A percentile compares a stretch with the other conserved stretches of the same genome.
These are phyloP conservation scores for Omphaloscelis lunosa DNA, from an alignment of 2,888 invertebrate genomes.

Conservation along the genomic window DNA sequence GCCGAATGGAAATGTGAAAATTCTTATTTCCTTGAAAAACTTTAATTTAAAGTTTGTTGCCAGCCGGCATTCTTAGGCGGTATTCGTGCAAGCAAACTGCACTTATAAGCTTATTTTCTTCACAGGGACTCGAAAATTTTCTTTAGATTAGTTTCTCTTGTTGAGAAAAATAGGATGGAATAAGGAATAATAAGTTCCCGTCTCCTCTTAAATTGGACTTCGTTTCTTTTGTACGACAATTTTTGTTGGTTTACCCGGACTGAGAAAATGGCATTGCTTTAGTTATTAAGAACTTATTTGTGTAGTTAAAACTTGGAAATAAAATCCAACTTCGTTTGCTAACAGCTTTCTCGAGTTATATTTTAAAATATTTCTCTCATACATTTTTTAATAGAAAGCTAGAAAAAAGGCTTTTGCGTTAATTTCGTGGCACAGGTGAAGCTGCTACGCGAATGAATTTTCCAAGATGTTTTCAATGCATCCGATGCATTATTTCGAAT, in stretches of 20 bases:
- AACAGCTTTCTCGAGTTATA: conserved; percentile 58
- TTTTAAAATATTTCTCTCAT: conserved; percentile 52
- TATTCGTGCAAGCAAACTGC: conserved; percentile 87
- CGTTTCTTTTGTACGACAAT: conserved; percentile 79
- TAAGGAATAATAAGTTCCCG: conserved; percentile 88
- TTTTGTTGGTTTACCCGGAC: conserved; percentile 73
- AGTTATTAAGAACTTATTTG: conserved; percentile 78
- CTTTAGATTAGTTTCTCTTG: conserved; percentile 91
- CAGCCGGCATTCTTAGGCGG: conserved; percentile 82
- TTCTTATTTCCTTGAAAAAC: conserved; percentile 84
- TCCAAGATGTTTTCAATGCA: conserved; percentile 64
- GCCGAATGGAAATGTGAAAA: conserved; percentile 75
- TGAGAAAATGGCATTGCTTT: conserved; percentile 75
- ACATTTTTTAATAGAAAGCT: conserved; percentile 54
- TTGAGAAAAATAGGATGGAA: conserved; percentile 88
- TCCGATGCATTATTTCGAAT: conserved; percentile 52
- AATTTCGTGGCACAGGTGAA: conserved; percentile 60
- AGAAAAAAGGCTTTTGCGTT: conserved; percentile 59
- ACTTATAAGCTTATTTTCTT: conserved; percentile 90
- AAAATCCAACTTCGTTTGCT: conserved; percentile 69
- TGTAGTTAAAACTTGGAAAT: conserved; percentile 78
- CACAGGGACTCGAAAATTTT: conserved; percentile 89
- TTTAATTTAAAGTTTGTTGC: conserved; percentile 90
- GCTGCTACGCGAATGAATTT: conserved; percentile 52
- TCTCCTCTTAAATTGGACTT: conserved; percentile 86